Evolutionary conservation across 1,140 invertebrate genomes (phyloP), one percentile per base, ranked within the genome.

Genomic region (Drosophila teissieri): DNA sequence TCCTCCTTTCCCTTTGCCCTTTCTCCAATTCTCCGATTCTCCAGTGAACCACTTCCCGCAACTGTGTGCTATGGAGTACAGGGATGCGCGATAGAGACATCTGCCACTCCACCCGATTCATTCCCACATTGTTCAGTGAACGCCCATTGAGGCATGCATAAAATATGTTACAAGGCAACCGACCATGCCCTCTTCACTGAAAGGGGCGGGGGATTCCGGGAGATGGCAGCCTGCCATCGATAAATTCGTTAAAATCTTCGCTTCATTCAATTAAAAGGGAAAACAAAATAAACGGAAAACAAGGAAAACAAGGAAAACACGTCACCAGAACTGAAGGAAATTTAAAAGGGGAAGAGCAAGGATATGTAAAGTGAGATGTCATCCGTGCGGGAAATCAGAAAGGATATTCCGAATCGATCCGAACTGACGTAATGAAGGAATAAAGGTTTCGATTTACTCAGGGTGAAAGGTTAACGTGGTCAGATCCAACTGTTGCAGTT

Each of bases 101-200:
- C 56, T 67, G 56, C 56, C 54, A 62, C 55, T 22, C 45, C 14
- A 15, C 65, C 31, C 15, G 27, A 58, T 37, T 44, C 6, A 8
- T 39, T 19, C 34, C 53, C 58, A 75, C 37, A 75, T 68, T 76
- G 78, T 57, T 81, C 61, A 77, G 36, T 73, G 73, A 60, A 57
- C 57, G 67, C 62, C 53, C 78, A 78, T 45, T 65, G 74, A 78
- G 69, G 73, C 69, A 69, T 74, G 68, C 58, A 82, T 82, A 82
- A 82, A 78, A 78, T 81, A 82, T 81, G 73, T 65, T 82, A 74
- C 68, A 73, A 72, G 62, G 73, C 64, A 61, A 61, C 55, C 40
- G 67, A 60, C 55, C 69, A 69, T 37, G 68, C 63, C 63, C 63
- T 34, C 52, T 53, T 39, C 19, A 53, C n/a, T 11, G 19, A 14